Conservation (phyloP, 2,797 vertebrate species). For the Acestrorhynchus altus region DNA sequence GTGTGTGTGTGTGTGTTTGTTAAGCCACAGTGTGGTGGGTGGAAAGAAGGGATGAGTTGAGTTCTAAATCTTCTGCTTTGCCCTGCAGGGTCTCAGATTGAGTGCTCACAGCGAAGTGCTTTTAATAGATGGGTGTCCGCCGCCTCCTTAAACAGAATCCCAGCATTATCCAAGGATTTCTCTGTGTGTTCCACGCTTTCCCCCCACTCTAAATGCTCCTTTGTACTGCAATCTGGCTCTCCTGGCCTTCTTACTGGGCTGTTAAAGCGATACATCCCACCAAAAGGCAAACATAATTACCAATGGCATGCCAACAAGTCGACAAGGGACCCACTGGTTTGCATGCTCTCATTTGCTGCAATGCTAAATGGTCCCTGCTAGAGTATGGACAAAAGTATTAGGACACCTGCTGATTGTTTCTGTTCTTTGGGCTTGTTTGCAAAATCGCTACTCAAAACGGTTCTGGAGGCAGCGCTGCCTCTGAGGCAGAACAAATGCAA, state of each 20-base stretch:
- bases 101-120: constrained; percentile 63
- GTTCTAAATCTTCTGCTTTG: constrained; percentile 44
- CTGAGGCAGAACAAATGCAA: too few relatives aligned
- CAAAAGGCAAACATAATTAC: not conserved
- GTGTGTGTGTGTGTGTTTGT: constrained; percentile 10
- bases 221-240: constrained; percentile 41
- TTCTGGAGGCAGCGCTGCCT: too few relatives aligned
- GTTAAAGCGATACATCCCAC: not conserved
- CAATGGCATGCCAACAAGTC: not conserved
- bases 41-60: constrained; percentile 41
- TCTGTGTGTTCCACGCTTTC: constrained; percentile 31
- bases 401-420: too few relatives aligned
- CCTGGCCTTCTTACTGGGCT: constrained; percentile 51
- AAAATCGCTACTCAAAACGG: too few relatives aligned
- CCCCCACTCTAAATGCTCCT: constrained; percentile 46
- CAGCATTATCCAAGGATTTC: constrained; percentile 50
- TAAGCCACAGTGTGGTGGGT: constrained; percentile 25
- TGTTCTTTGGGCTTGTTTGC: too few relatives aligned
- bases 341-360: not conserved
- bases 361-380: not conserved
- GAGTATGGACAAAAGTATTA: too few relatives aligned
- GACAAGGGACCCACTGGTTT: not conserved
- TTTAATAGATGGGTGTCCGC: constrained; percentile 68
- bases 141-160: constrained; percentile 63
- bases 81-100: constrained; percentile 63